Base-by-base conservation (phyloP, 2,888 invertebrate species). In the Myathropa florea region DNA sequence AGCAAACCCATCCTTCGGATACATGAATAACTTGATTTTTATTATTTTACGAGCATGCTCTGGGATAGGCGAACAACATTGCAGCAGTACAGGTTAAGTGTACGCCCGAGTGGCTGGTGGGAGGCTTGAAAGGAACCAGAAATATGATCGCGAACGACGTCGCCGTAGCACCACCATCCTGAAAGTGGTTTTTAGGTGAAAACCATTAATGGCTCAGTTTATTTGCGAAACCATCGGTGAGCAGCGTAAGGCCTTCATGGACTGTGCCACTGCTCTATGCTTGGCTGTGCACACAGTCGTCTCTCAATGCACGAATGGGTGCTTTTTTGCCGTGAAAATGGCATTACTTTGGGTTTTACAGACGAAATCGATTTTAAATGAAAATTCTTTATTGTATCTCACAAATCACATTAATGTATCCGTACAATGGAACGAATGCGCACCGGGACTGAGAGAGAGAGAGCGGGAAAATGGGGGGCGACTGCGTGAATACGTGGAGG, bases 1-100 rank as follows among this genome's bases (percentile, higher is more conserved):
- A 33, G 30, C 30, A 33, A 9, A 30, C 36, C 57, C 70, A 63
- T 53, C 78, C 24, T 57, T 70, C 36, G 71, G 70, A 39, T 71
- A 64, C 78, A 78, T 78, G 70, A 78, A 78, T 78, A 78, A 70
- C 70, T 36, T 78, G 79, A 64, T 4, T 72, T 65, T 71, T 72
- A 71, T 79, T 71, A 65, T 72, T 46, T 59, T 71, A 46, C 59
- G 64, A 65, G 30, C 64, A 63, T 65, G 14, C 46, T 26, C 36
- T 36, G 63, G 26, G 33, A 33, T 7, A 33, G n/a, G n/a, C n/a
- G n/a, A n/a, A n/a, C n/a, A n/a, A n/a, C n/a, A 33, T 10, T 33
- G 33, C 1, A 9, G 33, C 6, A 9, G 33, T 33, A 33, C 9
- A 33, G 6, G 33, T 33, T 33, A 33, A 7, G 33, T 33, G 10